A percentile compares a stretch with the other conserved stretches of the same genome.
Evolutionary conservation across 2,797 vertebrate species (phyloP).

Genomic region (Liasis olivaceus): DNA sequence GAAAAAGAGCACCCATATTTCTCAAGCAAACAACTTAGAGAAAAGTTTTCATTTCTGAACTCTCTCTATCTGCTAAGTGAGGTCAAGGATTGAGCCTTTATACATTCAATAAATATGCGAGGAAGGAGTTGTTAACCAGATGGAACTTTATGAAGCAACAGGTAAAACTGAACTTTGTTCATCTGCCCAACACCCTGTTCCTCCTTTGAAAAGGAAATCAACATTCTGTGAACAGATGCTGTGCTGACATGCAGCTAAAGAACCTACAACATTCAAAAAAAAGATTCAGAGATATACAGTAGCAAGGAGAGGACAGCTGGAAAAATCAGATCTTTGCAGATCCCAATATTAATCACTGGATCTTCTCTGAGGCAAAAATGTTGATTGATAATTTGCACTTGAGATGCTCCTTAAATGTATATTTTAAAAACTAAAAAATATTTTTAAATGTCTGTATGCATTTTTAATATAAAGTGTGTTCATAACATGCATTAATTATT

Average conservation of each 20-base stretch:
- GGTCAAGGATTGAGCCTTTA: slow-evolving; percentile 64
- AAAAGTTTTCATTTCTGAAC: neutral
- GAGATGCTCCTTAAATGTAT: neutral
- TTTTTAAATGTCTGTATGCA: neutral
- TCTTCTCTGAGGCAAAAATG: neutral
- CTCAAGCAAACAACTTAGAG: fast-evolving
- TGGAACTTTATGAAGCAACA: neutral
- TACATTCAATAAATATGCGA: neutral
- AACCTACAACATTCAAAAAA: neutral
- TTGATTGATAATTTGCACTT: neutral
- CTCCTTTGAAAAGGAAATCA: neutral
- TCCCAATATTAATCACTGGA: neutral
- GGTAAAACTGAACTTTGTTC: slow-evolving; percentile 31
- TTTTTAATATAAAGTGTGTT: neutral
- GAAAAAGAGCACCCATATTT: fast-evolving
- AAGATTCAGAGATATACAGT: neutral
- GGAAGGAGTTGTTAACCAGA: slow-evolving; percentile 31
- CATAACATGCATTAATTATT: neutral
- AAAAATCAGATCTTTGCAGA: neutral
- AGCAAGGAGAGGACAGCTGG: neutral
- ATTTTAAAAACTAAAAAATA: neutral
- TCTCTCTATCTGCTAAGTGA: slow-evolving; percentile 24
- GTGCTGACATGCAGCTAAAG: neutral
- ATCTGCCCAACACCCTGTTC: fast-evolving
- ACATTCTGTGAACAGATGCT: too few relatives aligned